Percentiles rank a stretch among this genome's conserved stretches.
Evolutionary conservation across 2,888 invertebrate species (phyloP).

Genomic region (Zygogramma bicolorata): DNA sequence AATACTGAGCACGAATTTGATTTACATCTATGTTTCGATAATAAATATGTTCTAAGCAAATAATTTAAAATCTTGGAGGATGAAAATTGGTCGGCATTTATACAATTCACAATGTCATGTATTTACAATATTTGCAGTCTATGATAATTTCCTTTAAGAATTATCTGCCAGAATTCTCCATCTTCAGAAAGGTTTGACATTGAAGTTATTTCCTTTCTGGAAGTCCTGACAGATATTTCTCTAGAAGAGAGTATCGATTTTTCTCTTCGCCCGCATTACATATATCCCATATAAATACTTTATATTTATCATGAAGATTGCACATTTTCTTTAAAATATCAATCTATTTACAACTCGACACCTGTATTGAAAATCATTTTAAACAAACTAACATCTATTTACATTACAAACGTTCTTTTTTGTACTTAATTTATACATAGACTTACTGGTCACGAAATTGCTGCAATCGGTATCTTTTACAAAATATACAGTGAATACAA

Average conservation of each 20-base stretch:
- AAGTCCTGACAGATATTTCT: constrained; percentile 15
- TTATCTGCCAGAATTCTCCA: constrained; percentile 25
- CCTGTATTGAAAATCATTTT: constrained; percentile 62
- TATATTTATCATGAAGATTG: constrained; percentile 58
- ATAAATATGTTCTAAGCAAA: constrained; percentile 47
- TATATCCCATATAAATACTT: constrained; percentile 49
- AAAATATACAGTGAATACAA: constrained; percentile 55
- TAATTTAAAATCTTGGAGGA: constrained; percentile 35
- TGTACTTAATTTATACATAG: constrained; percentile 65
- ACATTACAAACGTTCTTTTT: constrained; percentile 64
- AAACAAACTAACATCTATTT: constrained; percentile 64
- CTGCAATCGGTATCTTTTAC: constrained; percentile 46
- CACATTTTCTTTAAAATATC: constrained; percentile 58
- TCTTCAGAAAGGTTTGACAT: too few species aligned
- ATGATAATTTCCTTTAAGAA: constrained; percentile 41
- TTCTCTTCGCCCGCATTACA: constrained; percentile 42
- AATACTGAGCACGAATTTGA: constrained; percentile 41
- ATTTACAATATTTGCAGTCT: constrained; percentile 55
- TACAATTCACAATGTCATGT: constrained; percentile 46
- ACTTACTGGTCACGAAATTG: constrained; percentile 56
- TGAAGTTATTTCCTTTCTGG: not conserved
- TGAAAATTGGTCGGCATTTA: constrained; percentile 54
- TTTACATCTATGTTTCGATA: constrained; percentile 46
- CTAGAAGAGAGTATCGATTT: constrained; percentile 21
- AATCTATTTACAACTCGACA: constrained; percentile 59